Evolutionary conservation across 2,797 vertebrate species (phyloP).

Genomic region (Microtus agrestis): DNA sequence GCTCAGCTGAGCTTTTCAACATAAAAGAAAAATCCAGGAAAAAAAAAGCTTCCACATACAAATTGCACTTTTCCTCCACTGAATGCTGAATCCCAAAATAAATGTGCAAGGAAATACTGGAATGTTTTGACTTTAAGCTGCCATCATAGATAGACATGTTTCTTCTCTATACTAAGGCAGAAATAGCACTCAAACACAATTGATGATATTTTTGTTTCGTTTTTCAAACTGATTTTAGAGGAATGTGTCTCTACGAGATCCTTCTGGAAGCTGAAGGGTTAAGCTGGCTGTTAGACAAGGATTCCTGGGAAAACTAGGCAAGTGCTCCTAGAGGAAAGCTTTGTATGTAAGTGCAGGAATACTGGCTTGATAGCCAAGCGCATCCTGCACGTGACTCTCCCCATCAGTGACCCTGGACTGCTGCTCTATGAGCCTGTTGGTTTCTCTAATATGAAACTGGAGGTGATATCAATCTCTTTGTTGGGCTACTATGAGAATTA

Average conservation of each 20-base stretch:
- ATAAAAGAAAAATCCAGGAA: conserved; percentile 57
- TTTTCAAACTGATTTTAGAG: conserved; percentile 13
- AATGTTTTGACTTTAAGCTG: too few species aligned
- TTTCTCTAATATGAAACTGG: conserved; percentile 42
- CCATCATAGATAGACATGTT: neutral
- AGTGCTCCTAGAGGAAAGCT: neutral
- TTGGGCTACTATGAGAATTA: conserved; percentile 27
- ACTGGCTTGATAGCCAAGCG: neutral
- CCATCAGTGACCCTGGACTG: neutral
- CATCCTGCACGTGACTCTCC: neutral
- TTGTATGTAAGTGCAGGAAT: neutral
- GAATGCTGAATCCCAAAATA: neutral
- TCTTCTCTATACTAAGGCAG: conserved; percentile 32
- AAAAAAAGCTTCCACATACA: neutral
- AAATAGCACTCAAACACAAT: conserved; percentile 44
- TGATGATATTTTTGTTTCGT: neutral
- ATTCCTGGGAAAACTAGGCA: conserved; percentile 53
- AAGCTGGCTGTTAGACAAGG: conserved; percentile 40
- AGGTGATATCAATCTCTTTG: conserved; percentile 2
- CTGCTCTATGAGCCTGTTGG: neutral
- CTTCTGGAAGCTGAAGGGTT: conserved; percentile 65
- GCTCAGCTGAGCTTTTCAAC: conserved; percentile 25
- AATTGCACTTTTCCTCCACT: neutral
- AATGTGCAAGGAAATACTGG: neutral
- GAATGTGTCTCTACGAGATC: neutral